phyloP scores from a whole-genome alignment of 2,888 invertebrate species.

The Andrena bicolor region DNA sequence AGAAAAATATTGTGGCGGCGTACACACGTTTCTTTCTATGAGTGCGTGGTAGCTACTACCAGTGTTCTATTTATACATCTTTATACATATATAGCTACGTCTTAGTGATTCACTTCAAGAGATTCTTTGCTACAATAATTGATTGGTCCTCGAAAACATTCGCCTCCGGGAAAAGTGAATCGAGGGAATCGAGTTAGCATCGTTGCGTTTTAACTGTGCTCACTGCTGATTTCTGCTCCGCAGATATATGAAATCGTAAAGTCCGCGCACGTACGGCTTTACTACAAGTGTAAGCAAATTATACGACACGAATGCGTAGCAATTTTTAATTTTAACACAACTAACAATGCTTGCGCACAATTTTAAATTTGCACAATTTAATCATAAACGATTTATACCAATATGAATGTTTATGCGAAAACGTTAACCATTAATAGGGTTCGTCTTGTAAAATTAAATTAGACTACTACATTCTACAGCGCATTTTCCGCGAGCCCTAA shows the following conservation, averaged over 20 bases:
- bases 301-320: neutral
- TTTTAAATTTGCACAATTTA: slow-evolving; percentile 12
- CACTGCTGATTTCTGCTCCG: neutral
- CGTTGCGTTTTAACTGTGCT: slow-evolving; percentile 12
- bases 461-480: neutral
- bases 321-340: slow-evolving; percentile 19
- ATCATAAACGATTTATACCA: neutral
- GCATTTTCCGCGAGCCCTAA: neutral
- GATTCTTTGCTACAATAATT: slow-evolving; percentile 26
- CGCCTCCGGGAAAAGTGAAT: neutral
- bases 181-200: neutral
- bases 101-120: slow-evolving; percentile 20
- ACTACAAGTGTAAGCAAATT: slow-evolving; percentile 48
- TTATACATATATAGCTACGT: neutral
- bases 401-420: slow-evolving; percentile 3
- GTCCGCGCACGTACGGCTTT: slow-evolving; percentile 12
- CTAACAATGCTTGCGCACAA: slow-evolving; percentile 23
- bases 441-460: slow-evolving; percentile 15
- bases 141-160: slow-evolving; percentile 50
- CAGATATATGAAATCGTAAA: slow-evolving; percentile 33
- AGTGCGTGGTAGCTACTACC: slow-evolving; percentile 14
- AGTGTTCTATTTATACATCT: slow-evolving; percentile 7
- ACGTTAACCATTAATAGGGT: neutral
- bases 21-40: neutral
- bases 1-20: neutral